Evolutionary conservation across 2,888 invertebrate species (phyloP).

Genomic region (Thymelicus sylvestris): DNA sequence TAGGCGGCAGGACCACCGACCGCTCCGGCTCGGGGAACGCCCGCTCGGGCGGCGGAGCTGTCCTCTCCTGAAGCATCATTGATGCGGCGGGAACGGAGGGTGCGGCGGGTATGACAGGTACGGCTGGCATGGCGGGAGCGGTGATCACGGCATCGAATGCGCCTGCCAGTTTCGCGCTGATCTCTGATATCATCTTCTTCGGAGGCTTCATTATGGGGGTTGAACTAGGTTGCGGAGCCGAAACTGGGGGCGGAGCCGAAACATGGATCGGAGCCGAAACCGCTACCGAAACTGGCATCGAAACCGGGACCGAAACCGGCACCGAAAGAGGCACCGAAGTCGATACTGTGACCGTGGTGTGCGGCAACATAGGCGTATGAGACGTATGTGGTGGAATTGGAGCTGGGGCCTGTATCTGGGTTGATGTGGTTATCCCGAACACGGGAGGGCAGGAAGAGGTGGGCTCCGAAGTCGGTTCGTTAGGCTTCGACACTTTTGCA

Average conservation of each 20-base stretch:
- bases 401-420: slow-evolving; percentile 29
- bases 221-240: slow-evolving; percentile 44
- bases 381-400: slow-evolving; percentile 35
- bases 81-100: slow-evolving; percentile 30
- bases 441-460: slow-evolving; percentile 35
- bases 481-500: slow-evolving; percentile 57
- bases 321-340: slow-evolving; percentile 43
- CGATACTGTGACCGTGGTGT: slow-evolving; percentile 31
- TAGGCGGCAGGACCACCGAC: slow-evolving; percentile 39
- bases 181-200: slow-evolving; percentile 78
- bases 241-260: background rate
- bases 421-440: background rate
- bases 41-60: slow-evolving; percentile 37
- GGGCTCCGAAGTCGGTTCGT: slow-evolving; percentile 41
- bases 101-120: slow-evolving; percentile 27
- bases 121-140: slow-evolving; percentile 26
- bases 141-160: slow-evolving; percentile 63
- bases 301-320: slow-evolving; percentile 40
- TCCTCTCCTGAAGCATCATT: background rate
- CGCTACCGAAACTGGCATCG: slow-evolving; percentile 44
- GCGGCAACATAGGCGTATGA: background rate
- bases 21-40: slow-evolving; percentile 42
- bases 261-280: slow-evolving; percentile 16
- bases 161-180: slow-evolving; percentile 69
- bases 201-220: slow-evolving; percentile 74